These are phyloP conservation scores for Perdita meconis DNA, from an alignment of 2,888 invertebrate genomes.

Conservation along the genomic window DNA sequence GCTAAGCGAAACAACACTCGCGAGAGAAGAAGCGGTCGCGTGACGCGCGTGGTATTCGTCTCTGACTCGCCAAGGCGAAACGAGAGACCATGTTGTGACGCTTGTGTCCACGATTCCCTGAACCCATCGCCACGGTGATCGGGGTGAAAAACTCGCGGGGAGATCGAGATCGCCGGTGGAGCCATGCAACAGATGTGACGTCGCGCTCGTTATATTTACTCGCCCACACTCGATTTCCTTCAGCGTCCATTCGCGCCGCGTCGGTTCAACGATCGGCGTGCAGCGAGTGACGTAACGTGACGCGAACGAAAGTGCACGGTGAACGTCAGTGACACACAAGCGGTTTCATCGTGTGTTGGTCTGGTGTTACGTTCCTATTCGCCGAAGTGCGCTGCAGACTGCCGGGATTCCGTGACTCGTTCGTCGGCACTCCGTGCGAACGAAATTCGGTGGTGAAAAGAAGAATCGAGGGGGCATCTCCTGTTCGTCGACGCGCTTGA, in stretches of 20 bases:
- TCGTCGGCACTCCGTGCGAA: conserved; percentile 20
- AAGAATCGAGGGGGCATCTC: not conserved
- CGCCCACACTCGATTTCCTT: conserved; percentile 61
- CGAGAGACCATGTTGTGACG: conserved; percentile 42
- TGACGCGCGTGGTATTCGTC: conserved; percentile 17
- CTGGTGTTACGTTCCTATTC: conserved; percentile 28
- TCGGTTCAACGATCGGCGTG: conserved; percentile 44
- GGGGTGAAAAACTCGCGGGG: not conserved
- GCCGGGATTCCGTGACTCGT: conserved; percentile 18
- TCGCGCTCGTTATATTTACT: conserved; percentile 68
- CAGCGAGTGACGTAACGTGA: conserved; percentile 51
- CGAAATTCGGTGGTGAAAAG: conserved; percentile 6
- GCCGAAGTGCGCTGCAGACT: not conserved
- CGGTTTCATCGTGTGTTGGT: too few relatives aligned
- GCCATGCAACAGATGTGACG: conserved; percentile 71
- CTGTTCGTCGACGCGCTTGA: conserved; percentile 9
- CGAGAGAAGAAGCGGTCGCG: conserved; percentile 22
- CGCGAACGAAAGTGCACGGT: conserved; percentile 50
- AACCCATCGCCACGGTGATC: conserved; percentile 11
- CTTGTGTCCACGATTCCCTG: not conserved
- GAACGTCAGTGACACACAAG: conserved; percentile 53
- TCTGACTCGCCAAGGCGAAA: not conserved
- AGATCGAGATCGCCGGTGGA: conserved; percentile 20
- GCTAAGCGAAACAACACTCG: not conserved
- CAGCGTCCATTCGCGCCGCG: conserved; percentile 31